Conservation (phyloP, 2,113 vertebrate genomes). For the Zosterops pallidus region DNA sequence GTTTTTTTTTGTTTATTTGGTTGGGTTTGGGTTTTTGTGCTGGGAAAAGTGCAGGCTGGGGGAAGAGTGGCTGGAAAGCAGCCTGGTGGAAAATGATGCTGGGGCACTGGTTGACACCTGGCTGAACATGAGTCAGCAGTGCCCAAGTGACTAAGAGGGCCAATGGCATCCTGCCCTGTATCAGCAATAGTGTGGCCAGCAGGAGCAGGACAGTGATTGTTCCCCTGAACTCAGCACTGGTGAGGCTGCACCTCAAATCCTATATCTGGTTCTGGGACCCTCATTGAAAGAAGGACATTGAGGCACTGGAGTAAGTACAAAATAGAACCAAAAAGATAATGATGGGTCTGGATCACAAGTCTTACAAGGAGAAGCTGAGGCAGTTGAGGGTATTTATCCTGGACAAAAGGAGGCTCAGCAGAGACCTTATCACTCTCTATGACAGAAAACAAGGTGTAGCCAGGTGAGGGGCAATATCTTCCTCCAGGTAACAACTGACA, state of each 20-base stretch:
- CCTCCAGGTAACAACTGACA: not conserved
- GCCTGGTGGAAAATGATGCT: not conserved
- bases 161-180: not conserved
- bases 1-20: not conserved
- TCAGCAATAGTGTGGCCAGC: not conserved
- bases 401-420: not conserved
- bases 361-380: not conserved
- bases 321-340: not conserved
- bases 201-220: not conserved
- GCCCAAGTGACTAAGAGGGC: not conserved
- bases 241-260: not conserved
- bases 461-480: not conserved
- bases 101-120: rapidly evolving
- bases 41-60: not conserved
- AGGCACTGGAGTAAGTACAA: not conserved
- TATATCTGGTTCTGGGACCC: not conserved
- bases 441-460: not conserved
- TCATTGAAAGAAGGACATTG: not conserved
- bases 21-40: not conserved
- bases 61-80: not conserved
- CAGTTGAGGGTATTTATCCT: not conserved
- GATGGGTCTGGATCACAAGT: not conserved
- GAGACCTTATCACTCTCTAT: not conserved
- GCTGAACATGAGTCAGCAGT: not conserved
- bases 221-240: rapidly evolving